Evolutionary conservation across 2,888 invertebrate genomes (phyloP).

Genomic region (Phyllotreta cruciferae): DNA sequence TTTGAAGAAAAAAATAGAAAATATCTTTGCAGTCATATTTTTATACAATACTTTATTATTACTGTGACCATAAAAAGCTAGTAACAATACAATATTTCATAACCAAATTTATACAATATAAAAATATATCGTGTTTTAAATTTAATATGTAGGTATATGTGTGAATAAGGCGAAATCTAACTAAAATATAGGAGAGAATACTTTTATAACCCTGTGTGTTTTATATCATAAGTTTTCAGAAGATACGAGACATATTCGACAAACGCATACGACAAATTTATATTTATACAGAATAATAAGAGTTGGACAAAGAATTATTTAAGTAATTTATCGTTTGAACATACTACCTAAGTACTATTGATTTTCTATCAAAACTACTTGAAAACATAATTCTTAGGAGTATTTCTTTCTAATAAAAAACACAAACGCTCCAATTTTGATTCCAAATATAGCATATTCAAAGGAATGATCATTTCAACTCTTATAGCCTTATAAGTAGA

Average conservation of each 20-base stretch:
- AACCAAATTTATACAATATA: conserved; percentile 23
- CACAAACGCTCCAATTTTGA: no score
- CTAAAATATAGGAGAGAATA: conserved; percentile 35
- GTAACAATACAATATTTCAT: not conserved
- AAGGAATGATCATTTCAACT: no score
- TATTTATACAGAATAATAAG: not conserved
- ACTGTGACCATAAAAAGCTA: conserved; percentile 10
- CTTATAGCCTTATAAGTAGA: no score
- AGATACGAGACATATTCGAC: conserved; percentile 14
- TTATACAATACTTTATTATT: conserved; percentile 12
- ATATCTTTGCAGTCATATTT: conserved; percentile 21
- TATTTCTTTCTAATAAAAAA: no score
- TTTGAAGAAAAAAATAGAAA: not conserved
- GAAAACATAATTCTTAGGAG: no score
- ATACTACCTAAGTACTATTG: no score
- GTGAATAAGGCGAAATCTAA: conserved; percentile 31
- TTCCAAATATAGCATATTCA: no score
- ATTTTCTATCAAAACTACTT: no score
- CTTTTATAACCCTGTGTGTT: conserved; percentile 33
- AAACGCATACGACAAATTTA: conserved; percentile 2
- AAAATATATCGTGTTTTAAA: conserved; percentile 30
- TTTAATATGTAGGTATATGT: conserved; percentile 2
- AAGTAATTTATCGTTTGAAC: not conserved
- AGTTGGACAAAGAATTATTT: not conserved
- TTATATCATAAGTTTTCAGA: conserved; percentile 29